Conservation (phyloP, 1,140 invertebrate species). For the Euborellia annulipes region DNA sequence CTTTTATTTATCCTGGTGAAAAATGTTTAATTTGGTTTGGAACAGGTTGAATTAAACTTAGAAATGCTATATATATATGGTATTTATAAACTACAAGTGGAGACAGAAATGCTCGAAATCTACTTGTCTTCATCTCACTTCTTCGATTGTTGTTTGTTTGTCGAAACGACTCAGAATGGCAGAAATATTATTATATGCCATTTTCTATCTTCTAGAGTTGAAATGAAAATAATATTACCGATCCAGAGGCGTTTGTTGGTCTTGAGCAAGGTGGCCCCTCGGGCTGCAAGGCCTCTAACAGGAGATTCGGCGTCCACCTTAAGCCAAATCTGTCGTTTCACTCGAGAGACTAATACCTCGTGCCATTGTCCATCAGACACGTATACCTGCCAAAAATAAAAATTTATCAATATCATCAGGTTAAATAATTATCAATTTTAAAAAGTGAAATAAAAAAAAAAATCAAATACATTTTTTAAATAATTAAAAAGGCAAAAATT, state of each 20-base stretch:
- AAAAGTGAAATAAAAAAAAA: too few species aligned
- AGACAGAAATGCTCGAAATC: background rate
- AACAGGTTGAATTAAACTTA: background rate
- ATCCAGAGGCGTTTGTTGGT: constrained; percentile 63
- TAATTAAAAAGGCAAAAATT: too few species aligned
- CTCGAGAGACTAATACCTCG: constrained; percentile 42
- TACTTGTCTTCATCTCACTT: background rate
- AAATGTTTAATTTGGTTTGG: too few species aligned
- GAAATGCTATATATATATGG: background rate
- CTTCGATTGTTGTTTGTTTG: background rate
- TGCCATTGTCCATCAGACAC: constrained; percentile 63
- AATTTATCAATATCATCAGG: too few species aligned
- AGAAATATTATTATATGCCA: too few species aligned
- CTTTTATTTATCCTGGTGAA: too few species aligned
- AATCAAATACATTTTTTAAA: too few species aligned
- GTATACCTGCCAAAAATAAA: constrained; percentile 36
- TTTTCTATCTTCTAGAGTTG: too few species aligned
- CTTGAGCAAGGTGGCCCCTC: constrained; percentile 47
- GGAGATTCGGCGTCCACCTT: constrained; percentile 49
- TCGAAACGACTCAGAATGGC: too few species aligned
- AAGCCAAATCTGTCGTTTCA: constrained; percentile 47
- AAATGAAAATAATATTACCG: constrained; percentile 31
- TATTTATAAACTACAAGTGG: background rate
- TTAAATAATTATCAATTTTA: too few species aligned
- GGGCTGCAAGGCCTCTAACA: constrained; percentile 40